Evolutionary conservation across 1,140 invertebrate species (phyloP), one percentile per base, ranked within the genome.

Genomic region (Macrosteles quadrilineatus): DNA sequence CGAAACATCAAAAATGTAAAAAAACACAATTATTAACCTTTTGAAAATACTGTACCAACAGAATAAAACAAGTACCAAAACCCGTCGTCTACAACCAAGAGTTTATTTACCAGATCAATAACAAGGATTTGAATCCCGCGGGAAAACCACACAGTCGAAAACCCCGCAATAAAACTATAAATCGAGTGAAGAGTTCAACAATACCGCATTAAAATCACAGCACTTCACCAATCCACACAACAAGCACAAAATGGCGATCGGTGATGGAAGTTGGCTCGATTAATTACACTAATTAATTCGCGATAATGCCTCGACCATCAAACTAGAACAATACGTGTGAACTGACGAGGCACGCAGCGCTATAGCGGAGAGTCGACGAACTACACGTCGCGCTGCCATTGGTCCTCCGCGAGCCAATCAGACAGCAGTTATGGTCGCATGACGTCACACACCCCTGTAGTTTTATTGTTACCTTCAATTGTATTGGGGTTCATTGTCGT

Each of bases 211-310:
- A 36, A 36, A 36, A 6, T 50, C 47, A 59, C 55, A 59, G n/a
- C 55, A 59, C 55, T 59, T 25, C 55, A 59, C 55, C 23, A 21
- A 59, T 59, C 55, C 55, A 59, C 55, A 27, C 23, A 59, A 59
- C 25, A 2, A 25, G 25, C 55, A 59, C 55, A 59, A 59, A 59
- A 59, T 59, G 55, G 55, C 55, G 55, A 59, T 30, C 47, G 6
- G 12, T 6, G 23, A 27, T 59, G 55, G 55, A 14, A 30, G 55
- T n/a, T 50, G 21, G 55, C 25, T 59, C 47, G 21, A 50, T 50
- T 59, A 59, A 59, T 59, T 59, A 59, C 21, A 59, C 55, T 59
- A 30, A 30, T 59, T 59, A 59, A 59, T 59, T 27, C 55, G 23
- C 55, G 55, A 59, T 59, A 59, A 25, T 14, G 25, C 32, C 1